Conservation (phyloP, 2,113 vertebrate genomes). For the Phylloscopus whistleri region DNA sequence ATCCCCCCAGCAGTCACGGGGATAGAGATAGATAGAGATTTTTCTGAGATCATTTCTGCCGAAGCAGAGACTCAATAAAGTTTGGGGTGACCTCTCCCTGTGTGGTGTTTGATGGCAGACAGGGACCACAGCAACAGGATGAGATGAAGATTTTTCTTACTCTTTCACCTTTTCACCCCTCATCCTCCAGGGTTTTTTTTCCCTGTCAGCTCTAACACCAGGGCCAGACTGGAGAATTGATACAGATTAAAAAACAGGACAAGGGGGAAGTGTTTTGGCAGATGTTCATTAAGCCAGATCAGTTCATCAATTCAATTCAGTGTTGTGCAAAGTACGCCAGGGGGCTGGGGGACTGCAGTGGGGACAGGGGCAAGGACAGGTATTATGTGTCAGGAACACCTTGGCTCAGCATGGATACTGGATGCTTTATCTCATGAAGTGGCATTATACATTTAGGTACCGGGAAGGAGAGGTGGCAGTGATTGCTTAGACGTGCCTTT, state of each 20-base stretch:
- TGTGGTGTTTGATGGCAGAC: neutral
- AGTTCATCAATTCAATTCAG: neutral
- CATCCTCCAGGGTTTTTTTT: neutral
- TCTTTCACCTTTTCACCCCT: conserved; percentile 6
- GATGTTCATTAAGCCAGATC: conserved; percentile 21
- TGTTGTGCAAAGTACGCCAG: neutral
- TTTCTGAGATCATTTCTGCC: neutral
- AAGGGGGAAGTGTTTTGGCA: neutral
- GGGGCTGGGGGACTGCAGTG: neutral
- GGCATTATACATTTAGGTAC: neutral
- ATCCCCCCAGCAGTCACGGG: neutral
- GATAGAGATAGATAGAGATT: neutral
- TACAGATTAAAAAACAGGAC: neutral
- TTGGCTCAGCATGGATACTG: neutral
- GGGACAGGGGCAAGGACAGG: neutral
- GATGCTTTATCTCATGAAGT: neutral
- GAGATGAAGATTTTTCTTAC: neutral
- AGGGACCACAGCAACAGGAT: neutral
- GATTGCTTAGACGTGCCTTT: neutral
- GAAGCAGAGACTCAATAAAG: neutral
- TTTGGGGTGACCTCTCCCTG: neutral
- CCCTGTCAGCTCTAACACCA: neutral
- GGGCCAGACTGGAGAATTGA: neutral
- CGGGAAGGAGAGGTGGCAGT: neutral
- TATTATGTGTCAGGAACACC: neutral